Evolutionary conservation across 2,888 invertebrate genomes (phyloP).

Genomic region (Leptinotarsa haldemani): DNA sequence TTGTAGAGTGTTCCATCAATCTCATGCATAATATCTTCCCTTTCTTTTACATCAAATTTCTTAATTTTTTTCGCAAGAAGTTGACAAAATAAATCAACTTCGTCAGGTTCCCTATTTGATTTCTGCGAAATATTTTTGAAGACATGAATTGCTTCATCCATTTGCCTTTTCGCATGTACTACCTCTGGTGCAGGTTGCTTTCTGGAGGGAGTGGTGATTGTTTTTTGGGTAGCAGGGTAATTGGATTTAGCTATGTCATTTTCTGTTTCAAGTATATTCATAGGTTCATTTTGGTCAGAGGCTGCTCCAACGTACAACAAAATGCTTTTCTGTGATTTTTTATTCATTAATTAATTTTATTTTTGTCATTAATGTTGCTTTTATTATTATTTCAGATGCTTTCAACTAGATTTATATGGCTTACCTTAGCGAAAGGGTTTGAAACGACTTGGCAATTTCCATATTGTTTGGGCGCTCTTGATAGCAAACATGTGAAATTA

Average conservation of each 20-base stretch:
- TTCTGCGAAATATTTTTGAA: too few species aligned
- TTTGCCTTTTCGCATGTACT: not conserved
- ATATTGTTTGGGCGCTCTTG: constrained; percentile 4
- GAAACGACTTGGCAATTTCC: not conserved
- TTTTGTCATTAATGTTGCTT: too few species aligned
- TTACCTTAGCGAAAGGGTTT: not conserved
- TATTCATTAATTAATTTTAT: too few species aligned
- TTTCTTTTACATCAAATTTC: too few species aligned
- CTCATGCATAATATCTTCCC: too few species aligned
- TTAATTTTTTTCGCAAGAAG: too few species aligned
- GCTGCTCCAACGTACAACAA: too few species aligned
- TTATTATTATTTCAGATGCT: not conserved
- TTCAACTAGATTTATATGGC: not conserved
- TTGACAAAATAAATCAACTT: too few species aligned
- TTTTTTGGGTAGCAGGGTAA: not conserved
- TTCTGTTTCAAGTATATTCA: too few species aligned
- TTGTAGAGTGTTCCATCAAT: not conserved
- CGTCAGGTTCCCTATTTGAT: too few species aligned
- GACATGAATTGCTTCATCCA: constrained; percentile 1
- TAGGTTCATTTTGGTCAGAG: too few species aligned
- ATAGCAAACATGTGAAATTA: constrained; percentile 15
- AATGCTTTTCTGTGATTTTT: too few species aligned
- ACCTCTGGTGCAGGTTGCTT: not conserved
- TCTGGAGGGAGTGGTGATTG: not conserved
- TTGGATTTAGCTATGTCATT: not conserved